Percentiles rank a stretch among this genome's conserved stretches.
phyloP scores from a whole-genome alignment of 2,888 invertebrate genomes.

The Pristionchus mayeri region DNA sequence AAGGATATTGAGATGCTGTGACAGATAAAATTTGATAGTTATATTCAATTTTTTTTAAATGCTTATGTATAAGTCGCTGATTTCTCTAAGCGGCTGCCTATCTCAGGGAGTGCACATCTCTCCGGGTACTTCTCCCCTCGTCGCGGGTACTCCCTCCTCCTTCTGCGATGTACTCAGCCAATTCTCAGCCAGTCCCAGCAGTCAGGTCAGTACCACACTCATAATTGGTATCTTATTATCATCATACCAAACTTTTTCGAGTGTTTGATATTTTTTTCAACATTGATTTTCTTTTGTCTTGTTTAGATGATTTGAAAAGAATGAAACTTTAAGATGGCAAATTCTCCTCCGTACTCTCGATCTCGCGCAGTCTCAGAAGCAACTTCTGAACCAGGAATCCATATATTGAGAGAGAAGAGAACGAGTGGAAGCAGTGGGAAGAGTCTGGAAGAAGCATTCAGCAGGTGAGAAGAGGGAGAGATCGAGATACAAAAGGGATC shows the following conservation, averaged over 20 bases:
- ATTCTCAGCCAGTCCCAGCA: conserved; percentile 47
- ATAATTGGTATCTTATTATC: too few relatives aligned
- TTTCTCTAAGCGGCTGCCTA: too few relatives aligned
- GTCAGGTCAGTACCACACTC: too few relatives aligned
- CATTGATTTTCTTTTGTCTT: too few relatives aligned
- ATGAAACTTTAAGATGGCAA: background rate
- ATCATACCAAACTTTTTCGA: too few relatives aligned
- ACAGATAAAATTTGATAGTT: too few relatives aligned
- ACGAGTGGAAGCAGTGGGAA: conserved; percentile 29
- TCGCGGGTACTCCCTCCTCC: conserved; percentile 45
- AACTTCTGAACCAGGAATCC: background rate
- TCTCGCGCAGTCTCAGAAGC: conserved; percentile 37
- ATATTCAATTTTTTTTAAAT: background rate
- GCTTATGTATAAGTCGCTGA: background rate
- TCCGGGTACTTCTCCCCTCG: background rate
- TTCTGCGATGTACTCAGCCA: conserved; percentile 49
- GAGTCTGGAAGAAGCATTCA: background rate
- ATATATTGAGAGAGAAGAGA: conserved; percentile 16
- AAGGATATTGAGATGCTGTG: too few relatives aligned
- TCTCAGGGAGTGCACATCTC: conserved; percentile 40
- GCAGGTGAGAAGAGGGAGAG: background rate
- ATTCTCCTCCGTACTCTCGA: background rate
- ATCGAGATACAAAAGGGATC: too few relatives aligned
- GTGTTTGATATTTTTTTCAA: too few relatives aligned
- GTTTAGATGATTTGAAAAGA: background rate